These are phyloP conservation scores for Apostichopus japonicus DNA, from an alignment of 35 echinoderm and acorn worm genomes.

Conservation along the genomic window DNA sequence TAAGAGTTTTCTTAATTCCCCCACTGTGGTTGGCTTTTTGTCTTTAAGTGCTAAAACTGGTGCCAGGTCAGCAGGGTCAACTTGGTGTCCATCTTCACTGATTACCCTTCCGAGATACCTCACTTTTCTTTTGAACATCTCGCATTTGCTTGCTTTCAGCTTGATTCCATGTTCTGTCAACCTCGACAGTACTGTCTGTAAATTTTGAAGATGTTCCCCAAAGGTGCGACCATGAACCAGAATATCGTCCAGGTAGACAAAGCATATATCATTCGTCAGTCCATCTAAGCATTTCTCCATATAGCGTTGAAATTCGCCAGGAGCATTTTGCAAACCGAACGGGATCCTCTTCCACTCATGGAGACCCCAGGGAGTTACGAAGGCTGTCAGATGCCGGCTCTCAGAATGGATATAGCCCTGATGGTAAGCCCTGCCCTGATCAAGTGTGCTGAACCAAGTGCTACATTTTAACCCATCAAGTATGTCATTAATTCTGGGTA, in stretches of 20 bases:
- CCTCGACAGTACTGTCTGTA: conserved; percentile 34
- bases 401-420: conserved; percentile 54
- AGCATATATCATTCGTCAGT: conserved; percentile 32
- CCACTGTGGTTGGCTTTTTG: conserved; percentile 38
- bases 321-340: conserved; percentile 54
- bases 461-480: conserved; percentile 45
- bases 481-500: conserved; percentile 62
- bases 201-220: conserved; percentile 28
- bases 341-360: conserved; percentile 64
- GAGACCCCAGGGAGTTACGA: conserved; percentile 68
- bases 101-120: conserved; percentile 65
- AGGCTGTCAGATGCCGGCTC: conserved; percentile 61
- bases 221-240: conserved; percentile 46
- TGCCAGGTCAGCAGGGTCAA: conserved; percentile 53
- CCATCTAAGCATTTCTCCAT: conserved; percentile 48
- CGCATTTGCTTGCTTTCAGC: conserved; percentile 63
- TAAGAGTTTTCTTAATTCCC: conserved; percentile 48
- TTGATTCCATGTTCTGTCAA: conserved; percentile 54
- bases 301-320: conserved; percentile 48
- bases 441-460: conserved; percentile 45
- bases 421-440: conserved; percentile 76
- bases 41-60: conserved; percentile 20
- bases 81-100: conserved; percentile 40
- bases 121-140: conserved; percentile 58
- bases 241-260: conserved; percentile 65